Evolutionary conservation across 1,140 invertebrate genomes (phyloP).

Genomic region (Meloidogyne chitwoodi): DNA sequence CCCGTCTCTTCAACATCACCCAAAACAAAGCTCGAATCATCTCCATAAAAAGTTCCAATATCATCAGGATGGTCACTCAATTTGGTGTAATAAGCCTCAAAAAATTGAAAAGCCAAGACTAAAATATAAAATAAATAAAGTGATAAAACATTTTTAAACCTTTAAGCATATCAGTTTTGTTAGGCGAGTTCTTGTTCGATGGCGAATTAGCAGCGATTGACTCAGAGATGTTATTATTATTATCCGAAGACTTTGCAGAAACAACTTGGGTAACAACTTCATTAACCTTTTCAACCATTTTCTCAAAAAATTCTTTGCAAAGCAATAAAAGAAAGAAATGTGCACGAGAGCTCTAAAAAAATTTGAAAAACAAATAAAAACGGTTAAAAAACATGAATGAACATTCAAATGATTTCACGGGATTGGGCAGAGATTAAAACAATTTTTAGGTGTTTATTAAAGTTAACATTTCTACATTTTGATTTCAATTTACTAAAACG

Average conservation of each 20-base stretch:
- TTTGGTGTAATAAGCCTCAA: constrained; percentile 21
- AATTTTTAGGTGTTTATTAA: too few species aligned
- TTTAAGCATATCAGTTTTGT: not conserved
- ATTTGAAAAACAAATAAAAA: not conserved
- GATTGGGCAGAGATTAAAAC: not conserved
- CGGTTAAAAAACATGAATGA: not conserved
- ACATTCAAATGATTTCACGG: not conserved
- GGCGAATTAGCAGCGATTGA: not conserved
- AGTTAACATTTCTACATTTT: not conserved
- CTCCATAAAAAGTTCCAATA: constrained; percentile 26
- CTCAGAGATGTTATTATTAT: not conserved
- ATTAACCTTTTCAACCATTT: constrained; percentile 18
- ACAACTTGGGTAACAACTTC: constrained; percentile 8
- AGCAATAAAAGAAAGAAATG: not conserved
- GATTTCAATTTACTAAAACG: not conserved
- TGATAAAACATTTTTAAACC: not conserved
- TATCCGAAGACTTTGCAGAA: not conserved
- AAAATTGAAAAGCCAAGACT: constrained; percentile 18
- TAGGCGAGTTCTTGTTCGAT: not conserved
- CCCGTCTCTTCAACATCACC: constrained; percentile 23
- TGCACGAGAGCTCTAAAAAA: not conserved
- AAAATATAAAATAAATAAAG: not conserved
- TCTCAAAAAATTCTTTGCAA: not conserved
- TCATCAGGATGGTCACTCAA: constrained; percentile 18
- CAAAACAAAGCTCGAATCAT: constrained; percentile 27